Percentiles rank a stretch among this genome's conserved stretches.
These are phyloP conservation scores for Bicyclus anynana DNA, from an alignment of 1,140 invertebrate species.

Conservation along the genomic window DNA sequence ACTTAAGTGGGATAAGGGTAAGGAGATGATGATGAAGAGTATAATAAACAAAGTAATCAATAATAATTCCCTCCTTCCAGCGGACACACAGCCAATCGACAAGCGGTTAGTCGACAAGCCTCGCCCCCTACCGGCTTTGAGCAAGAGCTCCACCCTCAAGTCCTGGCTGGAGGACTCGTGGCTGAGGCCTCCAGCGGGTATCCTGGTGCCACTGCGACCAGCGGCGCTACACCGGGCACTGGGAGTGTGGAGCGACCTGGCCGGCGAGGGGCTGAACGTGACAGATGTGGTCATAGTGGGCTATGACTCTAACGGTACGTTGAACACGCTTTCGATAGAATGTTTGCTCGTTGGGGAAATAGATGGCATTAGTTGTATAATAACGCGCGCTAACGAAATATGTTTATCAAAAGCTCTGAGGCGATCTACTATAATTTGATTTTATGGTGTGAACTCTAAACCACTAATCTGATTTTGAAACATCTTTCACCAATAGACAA, in stretches of 20 bases:
- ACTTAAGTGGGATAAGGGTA: not conserved
- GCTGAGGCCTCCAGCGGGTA: conserved; percentile 75
- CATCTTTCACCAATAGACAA: too few relatives aligned
- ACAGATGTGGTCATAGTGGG: conserved; percentile 63
- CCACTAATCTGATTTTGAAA: too few relatives aligned
- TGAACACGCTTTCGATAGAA: not conserved
- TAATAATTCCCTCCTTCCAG: conserved; percentile 1
- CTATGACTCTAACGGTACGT: conserved; percentile 67
- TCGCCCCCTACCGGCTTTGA: conserved; percentile 23
- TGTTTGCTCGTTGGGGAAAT: too few relatives aligned
- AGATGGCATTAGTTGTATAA: too few relatives aligned
- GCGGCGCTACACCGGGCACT: conserved; percentile 70
- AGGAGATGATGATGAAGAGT: not conserved
- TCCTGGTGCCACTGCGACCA: conserved; percentile 66
- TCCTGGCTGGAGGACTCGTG: conserved; percentile 78
- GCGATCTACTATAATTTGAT: too few relatives aligned
- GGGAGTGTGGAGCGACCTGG: conserved; percentile 69
- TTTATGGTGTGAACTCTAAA: too few relatives aligned
- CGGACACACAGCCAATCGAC: conserved; percentile 11
- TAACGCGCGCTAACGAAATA: too few relatives aligned
- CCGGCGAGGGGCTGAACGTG: conserved; percentile 49
- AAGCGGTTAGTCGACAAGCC: conserved; percentile 34
- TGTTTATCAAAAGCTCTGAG: too few relatives aligned
- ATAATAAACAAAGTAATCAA: not conserved
- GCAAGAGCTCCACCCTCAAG: conserved; percentile 56